A percentile compares a stretch with the other conserved stretches of the same genome.
Conservation (phyloP, 2,113 vertebrate species). For the Chinchilla lanigera region DNA sequence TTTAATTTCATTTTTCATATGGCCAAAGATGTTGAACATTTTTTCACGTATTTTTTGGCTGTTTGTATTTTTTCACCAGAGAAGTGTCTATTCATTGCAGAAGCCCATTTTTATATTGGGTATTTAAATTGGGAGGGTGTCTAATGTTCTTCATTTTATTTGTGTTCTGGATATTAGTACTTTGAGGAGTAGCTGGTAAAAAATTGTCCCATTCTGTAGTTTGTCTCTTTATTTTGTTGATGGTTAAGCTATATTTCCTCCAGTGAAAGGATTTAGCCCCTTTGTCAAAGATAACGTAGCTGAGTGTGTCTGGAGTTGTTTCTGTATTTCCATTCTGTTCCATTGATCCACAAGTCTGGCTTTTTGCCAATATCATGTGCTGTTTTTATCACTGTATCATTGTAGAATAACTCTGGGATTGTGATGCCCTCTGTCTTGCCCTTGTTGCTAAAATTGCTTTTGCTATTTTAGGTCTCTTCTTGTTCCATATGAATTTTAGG, state of each 20-base stretch:
- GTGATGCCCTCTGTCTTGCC: background rate
- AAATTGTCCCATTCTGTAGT: background rate
- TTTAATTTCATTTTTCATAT: background rate
- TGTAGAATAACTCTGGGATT: background rate
- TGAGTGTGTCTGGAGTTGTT: background rate
- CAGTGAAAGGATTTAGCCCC: background rate
- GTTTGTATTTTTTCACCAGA: background rate
- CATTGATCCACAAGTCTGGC: background rate
- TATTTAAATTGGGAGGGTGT: background rate
- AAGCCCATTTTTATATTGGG: background rate
- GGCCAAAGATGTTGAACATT: background rate
- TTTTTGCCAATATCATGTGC: background rate
- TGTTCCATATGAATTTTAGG: background rate
- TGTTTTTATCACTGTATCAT: background rate
- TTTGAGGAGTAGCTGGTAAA: background rate
- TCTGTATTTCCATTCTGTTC: background rate
- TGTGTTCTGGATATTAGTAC: background rate
- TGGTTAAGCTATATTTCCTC: background rate
- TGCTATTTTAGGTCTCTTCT: background rate
- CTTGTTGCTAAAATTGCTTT: background rate
- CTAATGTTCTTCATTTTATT: background rate
- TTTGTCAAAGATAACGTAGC: background rate
- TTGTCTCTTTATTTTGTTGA: background rate
- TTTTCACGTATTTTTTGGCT: background rate
- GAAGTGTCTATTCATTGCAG: background rate